Conservation (phyloP, 2,113 vertebrate genomes). For the Crotophaga sulcirostris region DNA sequence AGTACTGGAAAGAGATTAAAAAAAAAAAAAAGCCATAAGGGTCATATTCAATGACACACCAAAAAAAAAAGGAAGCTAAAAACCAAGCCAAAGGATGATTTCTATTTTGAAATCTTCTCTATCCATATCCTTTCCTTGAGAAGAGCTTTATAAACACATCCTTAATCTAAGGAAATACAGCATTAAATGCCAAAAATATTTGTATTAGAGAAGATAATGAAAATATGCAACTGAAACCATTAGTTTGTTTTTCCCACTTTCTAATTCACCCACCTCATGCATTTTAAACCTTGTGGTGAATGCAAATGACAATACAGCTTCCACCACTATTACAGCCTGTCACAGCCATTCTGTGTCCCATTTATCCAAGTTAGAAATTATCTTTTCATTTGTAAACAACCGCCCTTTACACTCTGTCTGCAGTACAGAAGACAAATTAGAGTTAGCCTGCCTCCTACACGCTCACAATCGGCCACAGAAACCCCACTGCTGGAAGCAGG, state of each 20-base stretch:
- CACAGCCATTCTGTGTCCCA: neutral
- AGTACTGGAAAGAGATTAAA: neutral
- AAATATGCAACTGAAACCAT: neutral
- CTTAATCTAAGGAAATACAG: neutral
- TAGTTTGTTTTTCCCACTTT: neutral
- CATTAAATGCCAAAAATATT: neutral
- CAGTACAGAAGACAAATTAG: neutral
- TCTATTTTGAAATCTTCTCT: neutral
- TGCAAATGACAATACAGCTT: neutral
- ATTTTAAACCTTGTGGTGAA: neutral
- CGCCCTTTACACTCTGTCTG: neutral
- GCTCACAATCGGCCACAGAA: neutral
- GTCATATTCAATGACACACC: neutral
- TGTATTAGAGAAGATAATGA: neutral
- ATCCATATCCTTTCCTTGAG: neutral
- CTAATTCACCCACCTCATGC: neutral
- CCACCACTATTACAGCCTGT: neutral
- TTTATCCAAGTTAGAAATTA: constrained; percentile 8
- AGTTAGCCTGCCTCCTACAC: neutral
- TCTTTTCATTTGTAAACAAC: constrained; percentile 35
- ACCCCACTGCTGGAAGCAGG: neutral
- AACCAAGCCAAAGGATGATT: neutral
- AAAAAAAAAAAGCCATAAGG: neutral
- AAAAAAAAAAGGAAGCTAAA: neutral
- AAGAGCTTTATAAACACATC: neutral